Conservation (phyloP, 2,888 invertebrate genomes). For the Gastracanthus pulcherrimus region DNA sequence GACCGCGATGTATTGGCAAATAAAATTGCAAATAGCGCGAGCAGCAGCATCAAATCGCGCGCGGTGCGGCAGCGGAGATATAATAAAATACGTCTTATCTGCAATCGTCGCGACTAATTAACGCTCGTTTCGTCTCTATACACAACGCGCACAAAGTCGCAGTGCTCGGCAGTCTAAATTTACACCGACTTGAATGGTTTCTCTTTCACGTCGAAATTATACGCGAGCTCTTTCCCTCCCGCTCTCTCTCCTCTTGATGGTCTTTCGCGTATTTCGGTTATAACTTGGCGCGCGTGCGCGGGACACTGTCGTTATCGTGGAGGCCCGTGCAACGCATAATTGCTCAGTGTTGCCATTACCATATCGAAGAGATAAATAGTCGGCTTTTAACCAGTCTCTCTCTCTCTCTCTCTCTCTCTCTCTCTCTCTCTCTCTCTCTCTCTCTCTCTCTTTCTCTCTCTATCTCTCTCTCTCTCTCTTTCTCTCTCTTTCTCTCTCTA, state of each 20-base stretch:
- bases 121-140: slow-evolving; percentile 54
- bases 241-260: not conserved
- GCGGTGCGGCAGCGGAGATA: not conserved
- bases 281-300: slow-evolving; percentile 40
- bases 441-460: too few relatives aligned
- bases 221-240: not conserved
- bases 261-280: slow-evolving; percentile 48
- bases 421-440: not conserved
- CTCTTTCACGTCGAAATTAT: slow-evolving; percentile 33
- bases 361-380: slow-evolving; percentile 70
- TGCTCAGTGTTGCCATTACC: slow-evolving; percentile 67
- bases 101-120: slow-evolving; percentile 63
- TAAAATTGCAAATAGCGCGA: not conserved
- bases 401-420: not conserved
- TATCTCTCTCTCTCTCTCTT: too few relatives aligned
- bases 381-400: slow-evolving; percentile 59
- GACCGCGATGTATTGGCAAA: not conserved
- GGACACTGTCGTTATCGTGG: slow-evolving; percentile 34
- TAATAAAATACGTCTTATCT: slow-evolving; percentile 36
- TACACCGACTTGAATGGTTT: slow-evolving; percentile 31
- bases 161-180: slow-evolving; percentile 15
- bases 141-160: slow-evolving; percentile 39
- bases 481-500: too few relatives aligned
- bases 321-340: slow-evolving; percentile 56
- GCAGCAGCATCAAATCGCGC: not conserved